Percentiles rank a stretch among this genome's conserved stretches.
Conservation (phyloP, 2,797 vertebrate species). For the Pempheris klunzingeri region DNA sequence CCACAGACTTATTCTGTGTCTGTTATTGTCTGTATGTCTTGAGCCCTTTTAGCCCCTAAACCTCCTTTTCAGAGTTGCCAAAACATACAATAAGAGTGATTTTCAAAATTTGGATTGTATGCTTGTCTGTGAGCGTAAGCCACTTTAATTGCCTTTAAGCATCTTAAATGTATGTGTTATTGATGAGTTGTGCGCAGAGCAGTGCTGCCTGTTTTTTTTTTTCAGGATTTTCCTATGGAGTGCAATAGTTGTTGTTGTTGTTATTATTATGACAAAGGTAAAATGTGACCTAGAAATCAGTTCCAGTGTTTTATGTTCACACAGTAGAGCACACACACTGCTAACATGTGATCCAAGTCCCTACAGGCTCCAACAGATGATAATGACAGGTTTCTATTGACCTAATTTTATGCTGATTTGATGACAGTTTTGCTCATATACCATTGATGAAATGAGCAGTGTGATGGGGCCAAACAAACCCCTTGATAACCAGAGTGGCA, state of each 20-base stretch:
- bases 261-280: slow-evolving; percentile 43
- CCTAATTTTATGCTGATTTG: slow-evolving; percentile 31
- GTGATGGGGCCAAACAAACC: background rate
- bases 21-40: slow-evolving; percentile 28
- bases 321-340: background rate
- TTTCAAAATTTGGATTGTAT: slow-evolving; percentile 29
- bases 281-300: slow-evolving; percentile 58
- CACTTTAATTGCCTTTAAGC: slow-evolving; percentile 46
- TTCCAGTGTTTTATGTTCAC: slow-evolving; percentile 13
- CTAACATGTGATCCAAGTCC: slow-evolving; percentile 11
- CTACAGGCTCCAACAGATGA: background rate
- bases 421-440: slow-evolving; percentile 27
- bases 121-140: slow-evolving; percentile 21
- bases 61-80: slow-evolving; percentile 34
- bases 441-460: slow-evolving; percentile 24
- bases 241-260: slow-evolving; percentile 71
- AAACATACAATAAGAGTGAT: slow-evolving; percentile 33
- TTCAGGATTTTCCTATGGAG: slow-evolving; percentile 52
- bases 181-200: slow-evolving; percentile 36
- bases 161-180: slow-evolving; percentile 45
- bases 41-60: slow-evolving; percentile 10
- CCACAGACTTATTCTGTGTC: slow-evolving; percentile 19
- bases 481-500: slow-evolving; percentile 14
- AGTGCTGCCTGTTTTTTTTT: slow-evolving; percentile 39
- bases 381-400: slow-evolving; percentile 20